phyloP scores from a whole-genome alignment of 2,797 vertebrate species.

The Limnodromus scolopaceus region DNA sequence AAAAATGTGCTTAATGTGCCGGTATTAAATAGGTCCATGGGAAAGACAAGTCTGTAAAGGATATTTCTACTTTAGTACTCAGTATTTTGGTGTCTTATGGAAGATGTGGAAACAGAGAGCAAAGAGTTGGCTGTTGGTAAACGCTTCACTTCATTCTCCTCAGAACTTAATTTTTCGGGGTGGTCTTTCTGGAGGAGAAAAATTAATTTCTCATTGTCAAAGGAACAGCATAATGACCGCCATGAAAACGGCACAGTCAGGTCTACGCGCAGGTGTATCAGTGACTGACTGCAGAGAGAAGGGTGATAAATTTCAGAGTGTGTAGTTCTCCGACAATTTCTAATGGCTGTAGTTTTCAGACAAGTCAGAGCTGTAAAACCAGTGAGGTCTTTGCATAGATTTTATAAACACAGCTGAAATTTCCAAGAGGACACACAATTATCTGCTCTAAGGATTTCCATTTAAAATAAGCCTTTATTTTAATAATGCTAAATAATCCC shows the following conservation, averaged over 20 bases:
- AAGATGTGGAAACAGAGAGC: neutral
- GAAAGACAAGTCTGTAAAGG: neutral
- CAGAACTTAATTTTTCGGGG: neutral
- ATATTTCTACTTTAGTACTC: neutral
- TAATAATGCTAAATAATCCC: neutral
- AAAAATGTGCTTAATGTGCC: constrained; percentile 9
- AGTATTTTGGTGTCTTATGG: neutral
- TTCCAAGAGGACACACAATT: neutral
- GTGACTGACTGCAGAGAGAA: neutral
- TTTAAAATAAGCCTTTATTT: neutral
- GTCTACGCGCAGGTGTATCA: fast-evolving
- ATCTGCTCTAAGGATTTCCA: neutral
- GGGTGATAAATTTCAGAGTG: neutral
- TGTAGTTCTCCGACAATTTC: neutral
- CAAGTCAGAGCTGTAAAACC: neutral
- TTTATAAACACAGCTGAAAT: neutral
- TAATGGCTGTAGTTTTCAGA: neutral
- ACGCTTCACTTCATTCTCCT: neutral
- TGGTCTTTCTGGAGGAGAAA: neutral
- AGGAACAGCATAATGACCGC: neutral
- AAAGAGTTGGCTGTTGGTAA: neutral
- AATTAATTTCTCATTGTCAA: neutral
- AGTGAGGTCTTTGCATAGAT: neutral
- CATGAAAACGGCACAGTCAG: neutral
- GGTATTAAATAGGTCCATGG: neutral